Evolutionary conservation across 35 echinoderm and acorn worm genomes (phyloP).

Genomic region (Nesometra sesokonis): DNA sequence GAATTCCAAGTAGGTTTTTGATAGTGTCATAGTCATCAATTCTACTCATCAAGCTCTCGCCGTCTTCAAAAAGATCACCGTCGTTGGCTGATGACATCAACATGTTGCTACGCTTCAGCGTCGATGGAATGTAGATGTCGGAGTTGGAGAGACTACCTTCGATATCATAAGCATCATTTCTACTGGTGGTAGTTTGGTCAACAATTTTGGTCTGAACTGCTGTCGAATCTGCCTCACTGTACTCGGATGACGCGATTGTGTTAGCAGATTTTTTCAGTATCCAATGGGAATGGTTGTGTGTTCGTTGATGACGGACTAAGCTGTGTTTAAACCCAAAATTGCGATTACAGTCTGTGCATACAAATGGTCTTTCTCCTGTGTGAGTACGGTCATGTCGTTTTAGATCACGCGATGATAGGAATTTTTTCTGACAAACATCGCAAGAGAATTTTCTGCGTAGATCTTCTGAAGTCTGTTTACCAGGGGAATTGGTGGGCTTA

Average conservation of each 20-base stretch:
- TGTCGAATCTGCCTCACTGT: neutral
- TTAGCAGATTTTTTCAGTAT: neutral
- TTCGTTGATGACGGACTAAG: neutral
- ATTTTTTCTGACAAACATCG: slow-evolving; percentile 2
- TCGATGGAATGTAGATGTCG: slow-evolving; percentile 14
- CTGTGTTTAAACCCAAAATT: slow-evolving; percentile 3
- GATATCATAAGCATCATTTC: neutral
- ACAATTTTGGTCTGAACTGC: neutral
- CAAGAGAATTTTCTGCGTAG: neutral
- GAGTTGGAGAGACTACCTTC: neutral
- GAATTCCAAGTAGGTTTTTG: slow-evolving; percentile 79
- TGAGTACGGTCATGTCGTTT: neutral
- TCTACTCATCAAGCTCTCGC: neutral
- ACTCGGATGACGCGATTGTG: neutral
- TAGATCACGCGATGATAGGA: neutral
- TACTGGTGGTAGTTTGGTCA: neutral
- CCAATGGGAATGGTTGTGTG: neutral
- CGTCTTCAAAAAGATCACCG: slow-evolving; percentile 9
- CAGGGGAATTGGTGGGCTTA: neutral
- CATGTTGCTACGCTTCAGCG: slow-evolving; percentile 16
- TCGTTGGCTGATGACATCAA: neutral
- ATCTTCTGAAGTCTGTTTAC: neutral
- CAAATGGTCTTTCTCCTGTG: neutral
- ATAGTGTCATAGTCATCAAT: slow-evolving; percentile 76
- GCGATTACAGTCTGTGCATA: neutral